Conservation (phyloP, 2,113 vertebrate species). For the Pterocles burchelli region DNA sequence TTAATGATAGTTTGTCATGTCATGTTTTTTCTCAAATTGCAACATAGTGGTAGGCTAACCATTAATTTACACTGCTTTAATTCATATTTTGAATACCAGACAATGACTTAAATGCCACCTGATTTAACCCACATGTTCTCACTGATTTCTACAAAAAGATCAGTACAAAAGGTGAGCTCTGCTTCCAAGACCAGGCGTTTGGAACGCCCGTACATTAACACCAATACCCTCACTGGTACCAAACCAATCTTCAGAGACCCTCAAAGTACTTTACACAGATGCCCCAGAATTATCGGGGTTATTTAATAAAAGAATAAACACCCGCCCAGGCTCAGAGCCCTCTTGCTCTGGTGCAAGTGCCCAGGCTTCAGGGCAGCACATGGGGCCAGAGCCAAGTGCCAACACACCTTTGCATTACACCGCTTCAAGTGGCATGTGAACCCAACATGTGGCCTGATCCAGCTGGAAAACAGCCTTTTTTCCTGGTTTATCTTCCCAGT, state of each 20-base stretch:
- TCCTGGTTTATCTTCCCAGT: not conserved
- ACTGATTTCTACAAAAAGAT: not conserved
- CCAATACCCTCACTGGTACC: not conserved
- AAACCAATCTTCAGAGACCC: not conserved
- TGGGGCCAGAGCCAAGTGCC: not conserved
- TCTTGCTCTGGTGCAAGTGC: not conserved
- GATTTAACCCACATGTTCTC: not conserved
- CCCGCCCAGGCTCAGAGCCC: not conserved
- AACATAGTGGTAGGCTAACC: not conserved
- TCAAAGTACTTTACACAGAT: fast-evolving
- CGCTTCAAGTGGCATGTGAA: fast-evolving
- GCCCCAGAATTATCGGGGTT: fast-evolving
- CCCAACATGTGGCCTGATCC: fast-evolving
- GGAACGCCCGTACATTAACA: fast-evolving
- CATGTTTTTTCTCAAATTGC: not conserved
- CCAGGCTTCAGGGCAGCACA: not conserved
- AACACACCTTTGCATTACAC: fast-evolving
- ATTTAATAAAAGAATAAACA: not conserved
- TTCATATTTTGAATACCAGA: constrained; percentile 21
- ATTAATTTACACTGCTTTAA: constrained; percentile 41
- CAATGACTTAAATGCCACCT: not conserved
- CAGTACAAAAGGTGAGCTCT: fast-evolving
- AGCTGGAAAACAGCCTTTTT: not conserved
- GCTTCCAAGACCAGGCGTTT: not conserved
- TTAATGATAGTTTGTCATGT: constrained; percentile 47